A percentile compares a stretch with the other conserved stretches of the same genome.
Conservation (phyloP, 1,140 invertebrate genomes). For the Leptinotarsa texana region DNA sequence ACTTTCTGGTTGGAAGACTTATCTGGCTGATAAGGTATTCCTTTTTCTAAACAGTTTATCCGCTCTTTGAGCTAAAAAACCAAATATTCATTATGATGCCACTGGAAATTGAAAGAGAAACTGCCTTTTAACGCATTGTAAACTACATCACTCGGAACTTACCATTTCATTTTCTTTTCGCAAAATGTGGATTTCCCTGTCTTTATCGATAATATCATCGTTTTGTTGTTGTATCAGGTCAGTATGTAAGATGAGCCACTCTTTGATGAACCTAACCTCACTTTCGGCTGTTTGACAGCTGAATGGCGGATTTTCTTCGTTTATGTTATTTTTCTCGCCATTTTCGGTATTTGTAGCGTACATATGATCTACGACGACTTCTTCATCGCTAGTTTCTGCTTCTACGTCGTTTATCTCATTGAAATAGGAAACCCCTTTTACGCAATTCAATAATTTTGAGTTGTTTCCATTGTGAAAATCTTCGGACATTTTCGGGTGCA, state of each 20-base stretch:
- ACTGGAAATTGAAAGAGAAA: neutral
- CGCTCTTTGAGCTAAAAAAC: slow-evolving; percentile 62
- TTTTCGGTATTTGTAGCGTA: slow-evolving; percentile 47
- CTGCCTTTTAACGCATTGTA: too few relatives aligned
- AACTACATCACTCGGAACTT: slow-evolving; percentile 33
- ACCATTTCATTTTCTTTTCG: slow-evolving; percentile 70
- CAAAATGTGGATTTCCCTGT: slow-evolving; percentile 65
- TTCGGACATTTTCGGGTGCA: slow-evolving; percentile 55
- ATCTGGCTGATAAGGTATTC: slow-evolving; percentile 56
- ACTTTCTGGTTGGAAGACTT: slow-evolving; percentile 28
- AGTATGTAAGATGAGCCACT: slow-evolving; percentile 70
- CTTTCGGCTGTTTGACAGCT: slow-evolving; percentile 59
- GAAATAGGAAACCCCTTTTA: slow-evolving; percentile 43
- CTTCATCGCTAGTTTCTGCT: slow-evolving; percentile 33
- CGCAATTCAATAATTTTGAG: slow-evolving; percentile 48
- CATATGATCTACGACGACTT: slow-evolving; percentile 50
- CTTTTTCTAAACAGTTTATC: slow-evolving; percentile 61
- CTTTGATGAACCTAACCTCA: slow-evolving; percentile 67
- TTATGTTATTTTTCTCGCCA: slow-evolving; percentile 25
- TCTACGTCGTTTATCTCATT: slow-evolving; percentile 40
- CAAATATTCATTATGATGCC: neutral
- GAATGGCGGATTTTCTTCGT: slow-evolving; percentile 39
- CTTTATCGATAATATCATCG: slow-evolving; percentile 70
- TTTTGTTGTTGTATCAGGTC: slow-evolving; percentile 76
- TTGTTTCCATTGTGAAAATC: slow-evolving; percentile 52